Conservation (phyloP, 2,888 invertebrate species). For the Phytoseiulus persimilis region DNA sequence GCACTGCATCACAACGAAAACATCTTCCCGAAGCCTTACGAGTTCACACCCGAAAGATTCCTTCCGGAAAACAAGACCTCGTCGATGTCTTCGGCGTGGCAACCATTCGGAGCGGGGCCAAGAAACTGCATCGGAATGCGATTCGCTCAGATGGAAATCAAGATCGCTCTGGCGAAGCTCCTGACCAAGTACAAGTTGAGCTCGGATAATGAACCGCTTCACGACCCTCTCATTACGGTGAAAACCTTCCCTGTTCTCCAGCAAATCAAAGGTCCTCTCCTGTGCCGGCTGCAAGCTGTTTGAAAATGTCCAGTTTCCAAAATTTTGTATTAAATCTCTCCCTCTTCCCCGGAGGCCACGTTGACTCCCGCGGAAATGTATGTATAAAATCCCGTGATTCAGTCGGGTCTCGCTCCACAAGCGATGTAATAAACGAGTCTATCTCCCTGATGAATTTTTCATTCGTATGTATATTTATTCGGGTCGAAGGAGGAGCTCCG, state of each 20-base stretch:
- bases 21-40: slow-evolving; percentile 46
- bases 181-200: slow-evolving; percentile 42
- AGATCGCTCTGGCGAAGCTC: slow-evolving; percentile 42
- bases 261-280: not conserved
- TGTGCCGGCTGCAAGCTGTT: no score
- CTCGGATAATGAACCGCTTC: not conserved
- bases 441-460: no score
- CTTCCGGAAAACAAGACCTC: slow-evolving; percentile 41
- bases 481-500: no score
- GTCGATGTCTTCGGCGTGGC: slow-evolving; percentile 40
- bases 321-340: no score
- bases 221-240: not conserved
- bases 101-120: slow-evolving; percentile 45
- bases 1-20: slow-evolving; percentile 46
- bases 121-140: slow-evolving; percentile 44
- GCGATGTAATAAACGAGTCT: no score
- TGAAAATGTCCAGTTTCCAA: no score
- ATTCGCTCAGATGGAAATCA: slow-evolving; percentile 45
- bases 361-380: no score
- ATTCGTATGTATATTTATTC: no score
- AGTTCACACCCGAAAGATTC: slow-evolving; percentile 47
- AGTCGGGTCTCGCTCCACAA: no score
- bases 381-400: no score
- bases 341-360: no score
- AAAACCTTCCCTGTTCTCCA: not conserved